phyloP scores from a whole-genome alignment of 1,140 invertebrate species.

The Cydia splendana region DNA sequence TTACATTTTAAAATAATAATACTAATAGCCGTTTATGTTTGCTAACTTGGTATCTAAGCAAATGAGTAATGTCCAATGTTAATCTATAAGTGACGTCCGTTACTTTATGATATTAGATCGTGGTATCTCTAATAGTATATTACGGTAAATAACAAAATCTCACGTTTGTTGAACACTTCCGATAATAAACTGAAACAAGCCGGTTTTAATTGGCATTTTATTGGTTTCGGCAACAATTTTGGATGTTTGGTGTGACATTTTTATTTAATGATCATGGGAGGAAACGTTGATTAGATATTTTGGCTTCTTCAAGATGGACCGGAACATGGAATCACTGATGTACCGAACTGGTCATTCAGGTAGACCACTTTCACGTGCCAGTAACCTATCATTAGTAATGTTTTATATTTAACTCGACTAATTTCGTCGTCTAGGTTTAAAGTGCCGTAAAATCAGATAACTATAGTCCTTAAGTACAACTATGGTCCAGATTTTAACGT shows the following conservation, averaged over 20 bases:
- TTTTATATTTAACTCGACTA: not conserved
- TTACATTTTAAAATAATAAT: no score
- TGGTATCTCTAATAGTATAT: constrained; percentile 39
- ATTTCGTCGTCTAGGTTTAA: not conserved
- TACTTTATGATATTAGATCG: constrained; percentile 40
- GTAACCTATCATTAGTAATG: not conserved
- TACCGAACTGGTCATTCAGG: not conserved
- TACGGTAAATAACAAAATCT: constrained; percentile 40
- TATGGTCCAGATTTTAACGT: no score
- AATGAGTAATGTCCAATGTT: not conserved
- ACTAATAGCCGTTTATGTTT: not conserved
- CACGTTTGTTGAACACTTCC: constrained; percentile 47
- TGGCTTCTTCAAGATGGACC: not conserved
- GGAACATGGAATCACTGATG: not conserved
- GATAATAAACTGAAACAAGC: constrained; percentile 36
- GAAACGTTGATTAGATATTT: constrained; percentile 18
- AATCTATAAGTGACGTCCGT: constrained; percentile 21
- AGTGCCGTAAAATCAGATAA: not conserved
- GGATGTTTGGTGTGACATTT: constrained; percentile 27
- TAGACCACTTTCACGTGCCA: not conserved
- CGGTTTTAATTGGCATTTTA: constrained; percentile 33
- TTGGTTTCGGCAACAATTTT: constrained; percentile 16
- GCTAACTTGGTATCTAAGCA: not conserved
- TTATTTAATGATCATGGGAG: constrained; percentile 24
- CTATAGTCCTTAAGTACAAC: no score